Evolutionary conservation across 2,888 invertebrate species (phyloP), one percentile per base, ranked within the genome.

Genomic region (Drosophila pseudotalamancana): DNA sequence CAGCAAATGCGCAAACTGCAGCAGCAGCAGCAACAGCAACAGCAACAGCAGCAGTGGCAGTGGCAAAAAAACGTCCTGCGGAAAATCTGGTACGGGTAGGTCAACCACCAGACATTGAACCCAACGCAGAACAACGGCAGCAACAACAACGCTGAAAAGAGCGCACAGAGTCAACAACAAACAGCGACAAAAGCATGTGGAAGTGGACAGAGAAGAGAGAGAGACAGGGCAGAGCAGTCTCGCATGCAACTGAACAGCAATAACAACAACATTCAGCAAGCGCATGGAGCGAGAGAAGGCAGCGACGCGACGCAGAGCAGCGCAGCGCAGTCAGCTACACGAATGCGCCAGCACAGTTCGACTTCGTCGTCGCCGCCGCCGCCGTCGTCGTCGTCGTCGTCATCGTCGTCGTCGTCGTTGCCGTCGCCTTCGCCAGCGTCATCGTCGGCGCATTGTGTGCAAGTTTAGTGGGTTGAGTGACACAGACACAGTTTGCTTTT

Each of bases 91-190:
- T 79, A 74, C 87, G 88, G 88, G 88, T 88, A 89, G 88, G 88
- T 88, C 88, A 88, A 88, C 88, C 89, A 87, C 88, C 88, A 88
- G 88, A 84, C 88, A 83, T 88, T 88, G 88, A 88, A 88, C 88
- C 85, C 89, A 72, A 55, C 66, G 54, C 59, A 65, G 59, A 68
- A 55, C 53, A 48, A 42, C 21, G 50, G 19, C 48, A 49, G 29
- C 43, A 31, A 45, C 19, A 21, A 11, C 43, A 18, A 2, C 39
- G 46, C 50, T 35, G 34, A 9, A 37, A 14, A 49, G 51, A 56
- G 51, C 60, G 45, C 49, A 66, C 42, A 49, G 64, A 69, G 35
- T 42, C 61, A 72, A 68, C 78, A 63, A 48, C 79, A 43, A 63
- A 27, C 21, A 55, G 51, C 55, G 42, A 49, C 49, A 49, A 49